Evolutionary conservation across 2,797 vertebrate genomes (phyloP), one percentile per base, ranked within the genome.

Genomic region (Coendou prehensilis): DNA sequence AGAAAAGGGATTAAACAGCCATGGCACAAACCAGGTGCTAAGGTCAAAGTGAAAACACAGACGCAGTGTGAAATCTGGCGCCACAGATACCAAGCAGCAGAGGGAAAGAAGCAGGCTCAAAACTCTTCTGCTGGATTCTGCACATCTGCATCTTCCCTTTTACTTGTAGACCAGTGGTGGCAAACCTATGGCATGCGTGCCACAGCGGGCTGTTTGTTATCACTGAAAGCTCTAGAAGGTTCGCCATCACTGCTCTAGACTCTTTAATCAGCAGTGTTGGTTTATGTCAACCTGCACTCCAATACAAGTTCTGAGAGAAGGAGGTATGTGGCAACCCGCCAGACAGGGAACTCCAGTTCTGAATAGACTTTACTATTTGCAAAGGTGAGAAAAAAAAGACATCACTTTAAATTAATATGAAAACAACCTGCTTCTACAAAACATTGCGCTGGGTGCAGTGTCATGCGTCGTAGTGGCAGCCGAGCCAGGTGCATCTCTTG

Each of bases 1-100:
- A 86, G 52, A 78, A 85, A 64, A 8, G 1, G 1, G 2, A 8
- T 57, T 47, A 87, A 82, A 82, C 8, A 69, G 87, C 5, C 23
- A 71, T 0, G 56, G 79, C 56, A 79, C 82, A 91, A 73, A 45
- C 14, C 56, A 93, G 67, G 71, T 82, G 18, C 22, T 33, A n/a
- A 67, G 89, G 47, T 96, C 93, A 89, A 78, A 96, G 76, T 6
- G 45, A 82, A 95, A 87, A 61, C 41, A 64, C 69, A 71, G 45
- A 82, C 3, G 17, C 45, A 37, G 59, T 63, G 30, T 64, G 76
- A 89, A 59, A 71, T 96, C 95, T 80, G 45, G 64, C 41, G 28
- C 33, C 23, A 15, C 45, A 52, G 45, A 69, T 23, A 6, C 17
- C 63, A 87, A 78, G 71, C 1, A 4, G 37, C 47, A 67, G 54